phyloP scores from a whole-genome alignment of 2,797 vertebrate species.

The Chelidonichthys spinosus region DNA sequence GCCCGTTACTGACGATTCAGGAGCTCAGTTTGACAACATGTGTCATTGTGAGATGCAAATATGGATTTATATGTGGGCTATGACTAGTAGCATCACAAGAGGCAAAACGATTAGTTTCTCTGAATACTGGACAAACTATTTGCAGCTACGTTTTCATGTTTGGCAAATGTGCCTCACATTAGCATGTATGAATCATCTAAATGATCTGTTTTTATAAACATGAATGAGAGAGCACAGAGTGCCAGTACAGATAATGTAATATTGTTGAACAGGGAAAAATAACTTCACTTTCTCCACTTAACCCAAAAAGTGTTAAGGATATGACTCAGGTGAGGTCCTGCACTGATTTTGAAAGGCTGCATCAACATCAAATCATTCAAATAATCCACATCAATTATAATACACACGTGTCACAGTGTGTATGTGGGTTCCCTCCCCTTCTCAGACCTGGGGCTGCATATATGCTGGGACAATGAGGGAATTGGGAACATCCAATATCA shows the following conservation, averaged over 20 bases:
- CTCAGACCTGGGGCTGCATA: too few relatives aligned
- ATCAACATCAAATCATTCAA: not conserved
- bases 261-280: not conserved
- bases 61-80: not conserved
- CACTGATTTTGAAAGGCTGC: not conserved
- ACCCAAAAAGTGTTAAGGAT: not conserved
- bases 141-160: not conserved
- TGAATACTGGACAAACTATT: not conserved
- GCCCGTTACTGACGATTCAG: not conserved
- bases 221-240: conserved; percentile 2
- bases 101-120: not conserved
- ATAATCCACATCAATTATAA: not conserved
- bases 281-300: not conserved
- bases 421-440: too few relatives aligned
- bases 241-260: not conserved
- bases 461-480: too few relatives aligned
- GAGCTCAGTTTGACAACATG: not conserved
- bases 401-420: not conserved
- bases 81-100: not conserved
- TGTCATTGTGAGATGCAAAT: too few relatives aligned
- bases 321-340: not conserved
- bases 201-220: not conserved
- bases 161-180: not conserved
- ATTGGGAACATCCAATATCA: too few relatives aligned
- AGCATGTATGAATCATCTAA: not conserved